A percentile compares a stretch with the other conserved stretches of the same genome.
These are phyloP conservation scores for Pseudopodoces humilis DNA, from an alignment of 2,113 vertebrate species.

Conservation along the genomic window DNA sequence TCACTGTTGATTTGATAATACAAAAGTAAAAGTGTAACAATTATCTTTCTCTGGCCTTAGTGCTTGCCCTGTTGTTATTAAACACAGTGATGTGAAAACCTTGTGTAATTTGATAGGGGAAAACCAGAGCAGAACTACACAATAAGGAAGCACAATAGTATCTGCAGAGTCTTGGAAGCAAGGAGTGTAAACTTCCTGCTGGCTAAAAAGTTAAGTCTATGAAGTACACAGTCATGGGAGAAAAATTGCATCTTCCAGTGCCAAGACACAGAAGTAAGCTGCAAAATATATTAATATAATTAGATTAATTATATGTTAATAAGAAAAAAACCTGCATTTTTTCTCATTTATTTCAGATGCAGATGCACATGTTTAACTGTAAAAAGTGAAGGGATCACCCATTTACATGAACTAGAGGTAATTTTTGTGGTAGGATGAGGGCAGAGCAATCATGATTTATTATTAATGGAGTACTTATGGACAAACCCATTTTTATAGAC, in stretches of 20 bases:
- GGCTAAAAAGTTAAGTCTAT: background rate
- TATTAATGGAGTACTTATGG: background rate
- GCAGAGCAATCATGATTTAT: background rate
- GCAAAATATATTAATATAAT: background rate
- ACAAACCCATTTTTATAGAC: background rate
- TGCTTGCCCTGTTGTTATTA: background rate
- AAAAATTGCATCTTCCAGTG: background rate
- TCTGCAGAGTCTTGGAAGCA: background rate
- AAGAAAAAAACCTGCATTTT: background rate
- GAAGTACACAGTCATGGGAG: background rate
- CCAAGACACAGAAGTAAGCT: background rate
- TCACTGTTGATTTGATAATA: background rate
- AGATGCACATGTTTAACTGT: background rate
- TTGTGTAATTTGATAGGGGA: background rate
- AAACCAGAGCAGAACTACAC: background rate
- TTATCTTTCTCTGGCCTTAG: background rate
- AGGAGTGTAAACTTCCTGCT: background rate
- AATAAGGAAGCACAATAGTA: background rate
- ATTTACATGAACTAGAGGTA: background rate
- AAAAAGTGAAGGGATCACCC: background rate
- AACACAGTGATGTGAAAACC: background rate
- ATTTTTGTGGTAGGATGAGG: background rate
- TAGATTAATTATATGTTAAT: background rate
- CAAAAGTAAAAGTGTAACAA: background rate
- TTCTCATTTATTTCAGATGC: background rate